Conservation (phyloP, 2,888 invertebrate species). For the Caradrina kadenii region DNA sequence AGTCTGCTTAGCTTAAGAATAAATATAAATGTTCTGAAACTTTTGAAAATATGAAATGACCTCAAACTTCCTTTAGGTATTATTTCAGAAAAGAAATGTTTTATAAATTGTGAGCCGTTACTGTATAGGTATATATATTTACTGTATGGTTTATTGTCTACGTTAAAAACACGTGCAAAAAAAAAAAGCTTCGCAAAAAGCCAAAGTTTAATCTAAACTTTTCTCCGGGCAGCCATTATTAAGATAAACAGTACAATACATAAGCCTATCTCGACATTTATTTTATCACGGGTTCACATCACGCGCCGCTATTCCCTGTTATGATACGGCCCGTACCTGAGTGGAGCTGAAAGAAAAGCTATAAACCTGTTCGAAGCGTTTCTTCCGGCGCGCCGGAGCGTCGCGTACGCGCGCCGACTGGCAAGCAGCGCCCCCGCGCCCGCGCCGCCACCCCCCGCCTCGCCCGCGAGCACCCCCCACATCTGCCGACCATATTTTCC, state of each 20-base stretch:
- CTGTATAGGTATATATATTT: slow-evolving; percentile 6
- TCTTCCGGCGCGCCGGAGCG: slow-evolving; percentile 89
- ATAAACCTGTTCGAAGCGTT: slow-evolving; percentile 90
- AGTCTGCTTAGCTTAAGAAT: neutral
- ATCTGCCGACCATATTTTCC: slow-evolving; percentile 91
- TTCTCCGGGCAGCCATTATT: slow-evolving; percentile 89
- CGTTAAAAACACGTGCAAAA: slow-evolving; percentile 66
- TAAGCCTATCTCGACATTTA: slow-evolving; percentile 91
- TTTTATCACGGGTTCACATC: slow-evolving; percentile 91
- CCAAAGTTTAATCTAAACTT: slow-evolving; percentile 88
- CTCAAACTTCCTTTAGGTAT: neutral
- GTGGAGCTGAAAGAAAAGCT: slow-evolving; percentile 91
- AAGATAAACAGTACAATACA: slow-evolving; percentile 91
- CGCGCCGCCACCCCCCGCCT: slow-evolving; percentile 55
- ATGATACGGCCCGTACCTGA: slow-evolving; percentile 91
- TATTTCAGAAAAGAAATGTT: neutral
- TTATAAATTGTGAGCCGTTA: neutral
- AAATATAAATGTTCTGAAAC: neutral
- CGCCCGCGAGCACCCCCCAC: slow-evolving; percentile 80
- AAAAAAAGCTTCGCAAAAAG: slow-evolving; percentile 73
- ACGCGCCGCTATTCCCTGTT: slow-evolving; percentile 90
- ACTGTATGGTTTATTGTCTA: slow-evolving; percentile 54
- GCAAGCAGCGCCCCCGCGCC: slow-evolving; percentile 76
- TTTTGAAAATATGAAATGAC: neutral
- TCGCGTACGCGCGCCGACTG: slow-evolving; percentile 88